A percentile compares a stretch with the other conserved stretches of the same genome.
phyloP scores from a whole-genome alignment of 2,113 vertebrate species.

The Zootoca vivipara region DNA sequence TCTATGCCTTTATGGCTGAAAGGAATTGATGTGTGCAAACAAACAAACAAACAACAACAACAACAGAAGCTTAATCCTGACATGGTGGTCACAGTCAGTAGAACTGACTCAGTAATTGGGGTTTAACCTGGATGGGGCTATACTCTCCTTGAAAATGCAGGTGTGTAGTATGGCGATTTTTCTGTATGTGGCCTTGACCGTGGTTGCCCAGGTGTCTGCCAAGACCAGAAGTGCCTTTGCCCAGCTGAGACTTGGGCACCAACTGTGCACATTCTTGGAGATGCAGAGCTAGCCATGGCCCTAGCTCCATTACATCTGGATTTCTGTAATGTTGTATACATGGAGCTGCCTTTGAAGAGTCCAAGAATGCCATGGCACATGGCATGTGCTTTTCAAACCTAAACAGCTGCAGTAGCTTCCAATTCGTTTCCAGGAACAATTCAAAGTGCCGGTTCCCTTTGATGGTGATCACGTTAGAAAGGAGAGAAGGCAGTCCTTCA shows the following conservation, averaged over 20 bases:
- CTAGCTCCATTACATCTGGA: not conserved
- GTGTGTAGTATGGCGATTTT: not conserved
- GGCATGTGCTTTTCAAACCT: no score
- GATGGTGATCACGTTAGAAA: no score
- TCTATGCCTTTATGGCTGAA: not conserved
- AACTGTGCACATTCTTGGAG: not conserved
- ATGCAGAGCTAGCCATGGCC: not conserved
- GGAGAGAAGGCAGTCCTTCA: no score
- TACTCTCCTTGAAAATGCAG: not conserved
- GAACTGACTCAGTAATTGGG: not conserved
- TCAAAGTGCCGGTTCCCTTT: no score
- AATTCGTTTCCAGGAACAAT: no score
- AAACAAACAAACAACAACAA: no score
- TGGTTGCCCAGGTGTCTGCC: not conserved
- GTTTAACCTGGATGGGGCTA: not conserved
- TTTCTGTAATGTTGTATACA: not conserved
- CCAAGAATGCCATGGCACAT: not conserved
- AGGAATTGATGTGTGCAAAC: not conserved
- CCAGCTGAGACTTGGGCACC: not conserved
- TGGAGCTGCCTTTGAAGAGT: not conserved
- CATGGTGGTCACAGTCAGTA: not conserved
- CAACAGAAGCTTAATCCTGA: not conserved
- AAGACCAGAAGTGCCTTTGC: not conserved
- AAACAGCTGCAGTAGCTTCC: no score
- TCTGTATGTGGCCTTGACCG: not conserved